Evolutionary conservation across 2,888 invertebrate species (phyloP).

Genomic region (Eupelmus urozonus): DNA sequence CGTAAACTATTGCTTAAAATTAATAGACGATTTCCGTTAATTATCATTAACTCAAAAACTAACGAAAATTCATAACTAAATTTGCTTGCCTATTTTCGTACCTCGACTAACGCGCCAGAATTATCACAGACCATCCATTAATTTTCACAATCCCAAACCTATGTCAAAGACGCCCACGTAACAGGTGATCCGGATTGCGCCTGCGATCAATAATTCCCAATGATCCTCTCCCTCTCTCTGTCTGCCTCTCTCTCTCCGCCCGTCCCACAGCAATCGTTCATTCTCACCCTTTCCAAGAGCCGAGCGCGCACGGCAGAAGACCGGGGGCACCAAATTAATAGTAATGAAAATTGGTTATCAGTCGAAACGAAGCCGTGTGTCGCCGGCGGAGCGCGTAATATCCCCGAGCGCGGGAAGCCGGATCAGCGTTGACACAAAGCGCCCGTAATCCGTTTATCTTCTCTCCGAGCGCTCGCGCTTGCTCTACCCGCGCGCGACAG

Average conservation of each 20-base stretch:
- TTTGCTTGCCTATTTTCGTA: too few species aligned
- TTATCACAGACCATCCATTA: too few species aligned
- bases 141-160: too few species aligned
- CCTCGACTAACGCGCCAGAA: too few species aligned
- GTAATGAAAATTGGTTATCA: constrained; percentile 76
- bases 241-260: not conserved
- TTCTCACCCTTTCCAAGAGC: not conserved
- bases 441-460: constrained; percentile 78
- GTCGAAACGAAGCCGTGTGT: constrained; percentile 66
- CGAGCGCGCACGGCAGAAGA: not conserved
- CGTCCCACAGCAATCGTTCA: not conserved
- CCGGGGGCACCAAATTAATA: constrained; percentile 61
- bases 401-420: constrained; percentile 71
- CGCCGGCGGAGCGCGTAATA: constrained; percentile 75
- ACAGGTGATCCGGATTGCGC: too few species aligned
- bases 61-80: too few species aligned
- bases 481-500: not conserved
- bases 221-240: not conserved
- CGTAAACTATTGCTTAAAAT: too few species aligned
- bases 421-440: constrained; percentile 77
- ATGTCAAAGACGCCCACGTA: too few species aligned
- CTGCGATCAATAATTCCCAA: not conserved
- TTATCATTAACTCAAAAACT: too few species aligned
- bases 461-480: constrained; percentile 68
- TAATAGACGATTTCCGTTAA: too few species aligned